Evolutionary conservation across 2,888 invertebrate species (phyloP).

Genomic region (Meteorus cinctellus): DNA sequence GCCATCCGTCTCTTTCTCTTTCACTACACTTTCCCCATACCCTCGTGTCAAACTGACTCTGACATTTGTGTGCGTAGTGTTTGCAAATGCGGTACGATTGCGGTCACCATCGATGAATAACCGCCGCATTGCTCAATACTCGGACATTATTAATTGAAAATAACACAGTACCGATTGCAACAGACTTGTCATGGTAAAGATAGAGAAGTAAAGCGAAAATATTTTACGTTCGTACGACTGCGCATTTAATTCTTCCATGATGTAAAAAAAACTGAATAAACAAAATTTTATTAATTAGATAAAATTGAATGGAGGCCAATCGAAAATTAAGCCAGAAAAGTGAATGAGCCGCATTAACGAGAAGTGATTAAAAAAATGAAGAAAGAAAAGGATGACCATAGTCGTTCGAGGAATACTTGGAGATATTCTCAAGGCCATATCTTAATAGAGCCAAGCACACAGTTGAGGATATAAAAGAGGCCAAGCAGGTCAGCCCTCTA

Average conservation of each 20-base stretch:
- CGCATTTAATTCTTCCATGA: neutral
- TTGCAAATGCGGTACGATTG: slow-evolving; percentile 14
- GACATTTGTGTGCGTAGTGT: neutral
- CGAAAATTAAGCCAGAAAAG: neutral
- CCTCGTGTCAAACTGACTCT: neutral
- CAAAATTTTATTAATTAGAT: neutral
- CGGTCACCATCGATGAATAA: slow-evolving; percentile 8
- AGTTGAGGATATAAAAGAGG: slow-evolving; percentile 33
- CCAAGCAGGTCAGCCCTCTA: slow-evolving; percentile 38
- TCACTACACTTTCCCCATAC: neutral
- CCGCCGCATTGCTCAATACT: slow-evolving; percentile 6
- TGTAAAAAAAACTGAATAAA: neutral
- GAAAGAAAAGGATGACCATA: neutral
- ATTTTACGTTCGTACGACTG: neutral
- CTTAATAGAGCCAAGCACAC: slow-evolving; percentile 27
- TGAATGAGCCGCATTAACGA: neutral
- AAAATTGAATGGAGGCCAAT: neutral
- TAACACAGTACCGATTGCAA: neutral
- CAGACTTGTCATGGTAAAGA: neutral
- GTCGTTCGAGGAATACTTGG: slow-evolving; percentile 16
- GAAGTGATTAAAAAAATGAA: neutral
- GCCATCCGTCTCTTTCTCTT: neutral
- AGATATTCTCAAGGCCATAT: slow-evolving; percentile 38
- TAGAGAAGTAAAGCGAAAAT: neutral
- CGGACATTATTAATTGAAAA: slow-evolving; percentile 15